Base-by-base conservation (phyloP, 1,140 invertebrate genomes). In the Scaptomyza graminum region DNA sequence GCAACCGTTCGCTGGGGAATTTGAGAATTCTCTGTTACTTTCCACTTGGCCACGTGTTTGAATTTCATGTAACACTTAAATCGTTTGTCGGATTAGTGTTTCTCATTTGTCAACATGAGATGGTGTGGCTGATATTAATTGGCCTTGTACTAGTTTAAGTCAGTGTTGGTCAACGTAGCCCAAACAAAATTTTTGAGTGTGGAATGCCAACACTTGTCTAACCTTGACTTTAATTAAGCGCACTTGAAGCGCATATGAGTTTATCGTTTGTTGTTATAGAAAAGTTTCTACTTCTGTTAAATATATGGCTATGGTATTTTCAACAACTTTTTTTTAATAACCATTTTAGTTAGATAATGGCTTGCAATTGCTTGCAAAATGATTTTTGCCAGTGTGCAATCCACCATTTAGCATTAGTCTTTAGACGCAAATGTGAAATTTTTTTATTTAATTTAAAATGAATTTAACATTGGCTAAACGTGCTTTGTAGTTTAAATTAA, bases 81-180 rank as follows among this genome's bases (percentile, higher is more conserved):
- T 22, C 59, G 62, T 88, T 55, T 56, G 60, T 70, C 62, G 83
- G 76, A 88, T 88, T 88, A 83, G 83, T 79, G 51, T 39, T 66
- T 64, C 67, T 78, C 79, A 89, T 88, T 88, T 88, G 83, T 88
- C 83, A 88, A 87, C 72, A 83, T 77, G 72, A 34, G 31, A 56
- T 79, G 56, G 63, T 79, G 76, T 76, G 78, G 66, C 77, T 65
- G 61, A 65, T 63, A 87, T 88, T 87, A 87, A 87, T 88, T 87
- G 82, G 75, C 71, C 56, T 75, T 72, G 61, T 70, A 75, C 82
- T 82, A 72, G 74, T 82, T 54, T 18, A 65, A 75, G 66, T 79
- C 68, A 11, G 12, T 22, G 13, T 5, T 46, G 41, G 50, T 46
- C 66, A 56, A 22, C 37, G n/a, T 11, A 25, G 13, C 18, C n/a